Conservation (phyloP, 1,140 invertebrate species). For the Drosophila erecta region DNA sequence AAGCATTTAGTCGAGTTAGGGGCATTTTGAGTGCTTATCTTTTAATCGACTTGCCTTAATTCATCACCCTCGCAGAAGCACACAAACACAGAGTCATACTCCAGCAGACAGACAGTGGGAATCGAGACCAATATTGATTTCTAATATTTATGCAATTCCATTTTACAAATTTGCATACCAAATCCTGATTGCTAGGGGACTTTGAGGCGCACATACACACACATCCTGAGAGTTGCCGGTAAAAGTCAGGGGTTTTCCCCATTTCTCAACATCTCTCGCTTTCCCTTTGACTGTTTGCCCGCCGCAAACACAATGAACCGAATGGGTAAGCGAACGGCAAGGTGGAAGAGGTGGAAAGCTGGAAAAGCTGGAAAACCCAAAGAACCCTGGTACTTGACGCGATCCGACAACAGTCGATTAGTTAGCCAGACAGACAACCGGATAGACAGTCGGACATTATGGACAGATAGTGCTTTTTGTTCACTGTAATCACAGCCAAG, state of each 20-base stretch:
- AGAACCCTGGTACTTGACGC: constrained; percentile 71
- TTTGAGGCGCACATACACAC: constrained; percentile 48
- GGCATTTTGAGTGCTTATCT: constrained; percentile 54
- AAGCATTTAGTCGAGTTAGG: constrained; percentile 67
- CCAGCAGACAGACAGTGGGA: neutral
- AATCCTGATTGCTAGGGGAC: constrained; percentile 81
- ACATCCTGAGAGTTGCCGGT: constrained; percentile 47
- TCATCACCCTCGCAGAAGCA: constrained; percentile 18
- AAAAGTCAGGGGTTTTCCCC: constrained; percentile 38
- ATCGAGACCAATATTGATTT: constrained; percentile 73
- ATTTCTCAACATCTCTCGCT: constrained; percentile 19
- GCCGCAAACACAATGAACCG: constrained; percentile 48
- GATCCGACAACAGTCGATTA: constrained; percentile 78
- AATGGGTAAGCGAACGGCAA: neutral
- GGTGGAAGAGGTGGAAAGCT: constrained; percentile 1
- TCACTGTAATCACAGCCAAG: constrained; percentile 71
- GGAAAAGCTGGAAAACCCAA: constrained; percentile 8
- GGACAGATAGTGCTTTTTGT: constrained; percentile 79
- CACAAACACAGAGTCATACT: neutral
- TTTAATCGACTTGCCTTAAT: constrained; percentile 68
- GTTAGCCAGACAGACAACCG: constrained; percentile 49
- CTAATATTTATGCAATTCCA: constrained; percentile 83
- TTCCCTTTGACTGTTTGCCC: constrained; percentile 46
- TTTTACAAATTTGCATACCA: constrained; percentile 80
- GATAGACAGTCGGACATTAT: constrained; percentile 62